Base-by-base conservation (phyloP, 2,888 invertebrate genomes). In the Ecdyonurus torrentis region DNA sequence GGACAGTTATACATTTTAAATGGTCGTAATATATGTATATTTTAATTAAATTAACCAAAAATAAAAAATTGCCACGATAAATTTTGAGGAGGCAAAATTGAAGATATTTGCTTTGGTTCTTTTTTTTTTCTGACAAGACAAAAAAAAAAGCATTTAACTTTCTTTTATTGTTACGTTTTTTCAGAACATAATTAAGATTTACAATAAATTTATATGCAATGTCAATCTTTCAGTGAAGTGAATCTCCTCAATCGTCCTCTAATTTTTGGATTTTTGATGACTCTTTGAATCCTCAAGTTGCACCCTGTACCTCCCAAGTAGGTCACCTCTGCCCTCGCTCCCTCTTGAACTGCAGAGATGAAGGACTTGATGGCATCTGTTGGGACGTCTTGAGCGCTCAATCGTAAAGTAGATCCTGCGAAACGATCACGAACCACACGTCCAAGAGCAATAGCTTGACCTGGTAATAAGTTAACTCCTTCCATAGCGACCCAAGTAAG, bases 351-450 rank as follows among this genome's bases (percentile, higher is more conserved):
- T 7, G 72, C 72, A 15, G 72, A 67, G 1, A 75, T 73, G 61
- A 75, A 66, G 2, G 73, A 70, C 61, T 74, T 74, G 25, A 75
- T 70, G 55, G 74, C 71, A 58, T 69, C 72, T 2, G 73, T 72
- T 63, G 72, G 69, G 19, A 75, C 70, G 65, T 74, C 74, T 62
- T 74, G 74, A 19, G 73, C 72, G 65, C 74, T 74, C 64, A 75
- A 69, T 65, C 75, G 74, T 58, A 75, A 67, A 15, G 69, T 68
- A 2, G 71, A 70, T 1, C 75, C 74, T 1, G 73, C 71, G 64
- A 72, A 75, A 22, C 74, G 69, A 62, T 75, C 75, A 25, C 74
- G 69, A 55, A 75, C 70, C 64, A 72, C 74, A 65, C 75, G 75
- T 1, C 75, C 75, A 20, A 75, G 67, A 2, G 71, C 70, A 3